Base-by-base conservation (phyloP, 2,888 invertebrate species). In the Leuctra nigra region DNA sequence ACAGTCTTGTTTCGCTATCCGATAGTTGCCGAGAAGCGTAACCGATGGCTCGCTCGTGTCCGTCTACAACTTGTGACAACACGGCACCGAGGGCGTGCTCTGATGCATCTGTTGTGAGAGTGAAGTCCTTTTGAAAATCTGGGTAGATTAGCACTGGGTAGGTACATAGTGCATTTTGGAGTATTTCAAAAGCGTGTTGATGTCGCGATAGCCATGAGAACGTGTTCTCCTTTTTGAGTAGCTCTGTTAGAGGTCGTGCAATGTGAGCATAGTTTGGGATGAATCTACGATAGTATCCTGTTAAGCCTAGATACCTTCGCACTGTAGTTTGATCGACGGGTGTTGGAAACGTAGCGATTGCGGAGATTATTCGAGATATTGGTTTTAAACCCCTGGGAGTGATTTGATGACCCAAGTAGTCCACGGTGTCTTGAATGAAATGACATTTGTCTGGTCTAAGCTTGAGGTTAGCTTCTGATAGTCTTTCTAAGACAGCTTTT, bases 371-470 rank as follows among this genome's bases (percentile, higher is more conserved):
- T 11, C 47, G 35, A 2, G 63, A 63, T 36, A 63, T 61, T 1
- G 65, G 64, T 50, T 60, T 61, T 7, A 64, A 56, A 11, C 60
- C 61, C 4, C 60, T 35, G 38, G 44, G 16, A 16, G 61, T 62
- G 6, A 61, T 61, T 3, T 60, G 44, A 39, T 64, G 64, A 0
- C 64, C 64, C 20, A 64, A n/a, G n/a, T n/a, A 64, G 7, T 53
- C 50, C 7, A 59, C 60, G 58, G 62, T 60, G 16, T 52, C 52
- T 1, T 55, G n/a, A 13, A 59, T 44, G 38, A 63, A 63, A 29
- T 62, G 56, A 41, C 63, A 64, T 47, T 64, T 64, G 14, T 58
- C 55, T 9, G 64, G 63, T 36, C 63, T 59, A 7, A 64, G 50
- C 55, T 63, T 63, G 9, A 64, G 39, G 25, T 62, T 56, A 14